phyloP scores from a whole-genome alignment of 1,140 invertebrate genomes.

The Nylanderia fulva region DNA sequence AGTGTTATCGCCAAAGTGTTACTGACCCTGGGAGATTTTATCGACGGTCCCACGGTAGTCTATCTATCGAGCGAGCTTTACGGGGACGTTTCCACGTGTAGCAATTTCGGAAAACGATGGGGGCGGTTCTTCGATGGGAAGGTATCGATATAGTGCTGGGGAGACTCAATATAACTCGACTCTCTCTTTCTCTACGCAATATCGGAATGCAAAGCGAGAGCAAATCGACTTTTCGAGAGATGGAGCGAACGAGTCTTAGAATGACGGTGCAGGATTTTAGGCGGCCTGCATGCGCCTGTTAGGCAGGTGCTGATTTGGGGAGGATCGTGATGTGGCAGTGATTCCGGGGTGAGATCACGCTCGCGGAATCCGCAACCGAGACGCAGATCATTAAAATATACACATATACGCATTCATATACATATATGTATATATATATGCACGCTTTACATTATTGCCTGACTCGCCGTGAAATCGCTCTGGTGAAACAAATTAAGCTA shows the following conservation, averaged over 20 bases:
- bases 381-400: constrained; percentile 67
- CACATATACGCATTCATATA: background rate
- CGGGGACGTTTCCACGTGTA: background rate
- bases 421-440: too few species aligned
- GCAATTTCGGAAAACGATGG: constrained; percentile 47
- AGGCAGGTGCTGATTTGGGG: constrained; percentile 82
- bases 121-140: background rate
- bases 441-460: background rate
- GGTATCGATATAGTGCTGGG: constrained; percentile 21
- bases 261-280: constrained; percentile 76
- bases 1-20: constrained; percentile 17
- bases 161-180: background rate
- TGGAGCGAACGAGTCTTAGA: constrained; percentile 55
- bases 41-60: constrained; percentile 25
- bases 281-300: constrained; percentile 68
- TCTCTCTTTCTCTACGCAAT: background rate
- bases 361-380: constrained; percentile 26
- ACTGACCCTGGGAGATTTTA: constrained; percentile 45
- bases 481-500: background rate
- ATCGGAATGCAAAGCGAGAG: constrained; percentile 17
- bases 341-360: constrained; percentile 63
- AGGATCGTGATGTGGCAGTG: constrained; percentile 71
- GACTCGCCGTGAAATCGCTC: constrained; percentile 48
- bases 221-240: constrained; percentile 38
- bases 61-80: constrained; percentile 32